These are phyloP conservation scores for Catharus ustulatus DNA, from an alignment of 2,797 vertebrate genomes.

Conservation along the genomic window DNA sequence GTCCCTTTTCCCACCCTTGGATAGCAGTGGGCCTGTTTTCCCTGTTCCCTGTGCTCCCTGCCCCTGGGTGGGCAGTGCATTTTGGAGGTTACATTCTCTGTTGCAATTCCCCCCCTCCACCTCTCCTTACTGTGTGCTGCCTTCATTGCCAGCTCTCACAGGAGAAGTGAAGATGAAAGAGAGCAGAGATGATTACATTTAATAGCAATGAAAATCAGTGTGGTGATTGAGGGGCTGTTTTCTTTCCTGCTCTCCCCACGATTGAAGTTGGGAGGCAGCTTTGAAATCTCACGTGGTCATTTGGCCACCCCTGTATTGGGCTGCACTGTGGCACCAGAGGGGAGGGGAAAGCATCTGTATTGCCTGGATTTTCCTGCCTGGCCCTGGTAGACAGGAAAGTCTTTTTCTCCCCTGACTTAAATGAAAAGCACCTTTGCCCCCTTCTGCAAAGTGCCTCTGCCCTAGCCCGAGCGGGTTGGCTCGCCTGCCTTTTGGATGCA, in stretches of 20 bases:
- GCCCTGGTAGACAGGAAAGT: fast-evolving
- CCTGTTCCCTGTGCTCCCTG: neutral
- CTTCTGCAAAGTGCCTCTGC: neutral
- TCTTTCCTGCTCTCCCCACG: neutral
- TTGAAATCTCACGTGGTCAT: neutral
- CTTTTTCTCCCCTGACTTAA: neutral
- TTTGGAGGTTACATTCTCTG: neutral
- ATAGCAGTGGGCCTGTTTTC: neutral
- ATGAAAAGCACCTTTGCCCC: neutral
- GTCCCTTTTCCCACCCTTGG: neutral
- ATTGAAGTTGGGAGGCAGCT: neutral
- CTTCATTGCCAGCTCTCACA: neutral
- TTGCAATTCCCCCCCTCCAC: neutral
- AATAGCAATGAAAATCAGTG: conserved; percentile 13
- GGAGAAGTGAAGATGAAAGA: conserved; percentile 55
- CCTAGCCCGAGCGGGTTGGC: neutral
- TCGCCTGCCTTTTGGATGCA: neutral
- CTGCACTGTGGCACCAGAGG: neutral
- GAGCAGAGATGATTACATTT: neutral
- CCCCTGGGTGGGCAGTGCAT: fast-evolving
- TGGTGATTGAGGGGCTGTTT: neutral
- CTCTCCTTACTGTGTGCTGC: neutral
- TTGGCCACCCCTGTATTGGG: fast-evolving
- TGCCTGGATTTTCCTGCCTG: neutral
- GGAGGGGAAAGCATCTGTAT: neutral